These are phyloP conservation scores for Euschistus heros DNA, from an alignment of 1,140 invertebrate genomes.

Conservation along the genomic window DNA sequence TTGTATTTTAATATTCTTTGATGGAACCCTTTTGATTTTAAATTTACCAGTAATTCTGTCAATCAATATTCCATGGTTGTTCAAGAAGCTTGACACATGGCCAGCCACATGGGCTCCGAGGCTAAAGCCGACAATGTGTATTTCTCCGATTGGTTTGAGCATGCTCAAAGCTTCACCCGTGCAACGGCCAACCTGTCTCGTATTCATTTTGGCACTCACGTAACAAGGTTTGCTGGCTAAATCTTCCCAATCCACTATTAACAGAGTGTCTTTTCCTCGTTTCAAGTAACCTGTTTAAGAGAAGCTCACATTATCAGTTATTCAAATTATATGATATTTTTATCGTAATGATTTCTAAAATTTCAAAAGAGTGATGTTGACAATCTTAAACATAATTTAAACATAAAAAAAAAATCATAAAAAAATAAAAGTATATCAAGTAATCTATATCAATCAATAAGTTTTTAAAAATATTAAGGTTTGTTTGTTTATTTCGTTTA, in stretches of 20 bases:
- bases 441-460: no score
- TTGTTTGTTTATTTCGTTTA: no score
- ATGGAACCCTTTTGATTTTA: no score
- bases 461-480: no score
- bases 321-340: no score
- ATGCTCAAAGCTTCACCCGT: conserved; percentile 33
- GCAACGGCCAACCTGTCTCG: conserved; percentile 49
- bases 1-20: no score
- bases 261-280: conserved; percentile 47
- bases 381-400: no score
- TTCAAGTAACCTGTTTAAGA: conserved; percentile 45
- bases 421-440: no score
- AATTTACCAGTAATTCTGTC: conserved; percentile 46
- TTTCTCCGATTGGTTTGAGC: conserved; percentile 36
- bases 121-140: conserved; percentile 59
- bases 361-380: no score
- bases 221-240: conserved; percentile 52
- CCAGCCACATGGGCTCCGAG: conserved; percentile 53
- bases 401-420: no score
- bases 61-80: conserved; percentile 36
- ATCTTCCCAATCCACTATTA: conserved; percentile 53
- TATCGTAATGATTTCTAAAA: no score
- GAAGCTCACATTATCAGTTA: no score
- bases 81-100: conserved; percentile 42
- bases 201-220: conserved; percentile 49